Evolutionary conservation across 2,888 invertebrate species (phyloP), one percentile per base, ranked within the genome.

Genomic region (Pachydiplax longipennis): DNA sequence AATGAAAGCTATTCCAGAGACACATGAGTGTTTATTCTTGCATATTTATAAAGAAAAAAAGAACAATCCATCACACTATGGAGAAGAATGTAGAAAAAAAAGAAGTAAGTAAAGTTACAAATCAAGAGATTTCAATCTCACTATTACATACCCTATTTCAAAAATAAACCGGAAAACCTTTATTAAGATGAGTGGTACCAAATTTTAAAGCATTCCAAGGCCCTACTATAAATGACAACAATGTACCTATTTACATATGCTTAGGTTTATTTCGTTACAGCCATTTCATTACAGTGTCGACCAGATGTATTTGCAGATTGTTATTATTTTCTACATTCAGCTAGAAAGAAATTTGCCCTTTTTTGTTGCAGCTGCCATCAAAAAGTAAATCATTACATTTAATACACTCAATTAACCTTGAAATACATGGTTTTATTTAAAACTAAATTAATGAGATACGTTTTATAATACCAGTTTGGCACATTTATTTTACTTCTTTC

Each of bases 51-150:
- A 61, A 44, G 65, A 65, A 65, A 61, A 87, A 58, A 35, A 87
- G 58, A 87, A 87, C 87, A 87, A 87, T 87, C 87, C 87, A 61
- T 61, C 87, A 87, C 87, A 61, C 35, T 31, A 87, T 31, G 58
- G 87, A 37, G 37, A 87, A 87, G 73, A 73, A 37, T 61, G 65
- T 37, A 87, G 58, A 61, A 22, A n/a, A 37, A 53, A 13, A 61
- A 87, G 22, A 37, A 4, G 35, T 8, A 37, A 61, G 87, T 58
- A 87, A 87, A 87, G 31, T 73, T 73, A 73, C 15, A 31, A 73
- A 73, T 31, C 73, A 73, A 73, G 73, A 73, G 31, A 73, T 25
- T 73, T 87, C 22, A 48, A 61, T 65, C 61, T 37, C 37, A 35
- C 87, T 61, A n/a, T 40, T n/a, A 61, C 37, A 65, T 37, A 37